phyloP scores from a whole-genome alignment of 2,797 vertebrate species.

The Sitta carolinensis region DNA sequence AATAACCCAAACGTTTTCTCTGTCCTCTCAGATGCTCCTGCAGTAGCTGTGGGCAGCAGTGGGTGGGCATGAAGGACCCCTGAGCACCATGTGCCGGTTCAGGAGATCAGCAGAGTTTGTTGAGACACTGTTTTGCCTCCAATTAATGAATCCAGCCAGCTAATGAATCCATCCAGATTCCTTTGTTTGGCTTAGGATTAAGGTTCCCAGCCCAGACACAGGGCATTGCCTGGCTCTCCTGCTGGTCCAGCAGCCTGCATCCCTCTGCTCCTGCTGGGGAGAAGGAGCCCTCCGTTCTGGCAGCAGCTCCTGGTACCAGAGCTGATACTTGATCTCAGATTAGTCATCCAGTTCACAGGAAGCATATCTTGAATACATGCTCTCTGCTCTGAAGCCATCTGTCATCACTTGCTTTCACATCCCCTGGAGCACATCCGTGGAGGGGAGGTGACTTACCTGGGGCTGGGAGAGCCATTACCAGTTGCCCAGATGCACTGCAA shows the following conservation, averaged over 20 bases:
- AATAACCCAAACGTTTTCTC: not conserved
- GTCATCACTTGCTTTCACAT: constrained; percentile 39
- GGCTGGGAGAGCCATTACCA: rapidly evolving
- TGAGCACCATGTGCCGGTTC: not conserved
- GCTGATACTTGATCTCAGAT: constrained; percentile 47
- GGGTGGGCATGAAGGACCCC: not conserved
- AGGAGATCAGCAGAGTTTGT: not conserved
- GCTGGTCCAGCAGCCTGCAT: not conserved
- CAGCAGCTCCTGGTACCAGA: not conserved
- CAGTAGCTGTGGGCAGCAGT: not conserved
- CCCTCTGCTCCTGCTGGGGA: not conserved
- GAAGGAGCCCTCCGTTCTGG: not conserved
- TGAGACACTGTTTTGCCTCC: not conserved
- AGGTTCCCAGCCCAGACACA: not conserved
- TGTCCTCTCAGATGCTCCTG: not conserved
- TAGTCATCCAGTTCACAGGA: constrained; percentile 37
- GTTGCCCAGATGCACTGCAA: not conserved
- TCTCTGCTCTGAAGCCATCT: constrained; percentile 58
- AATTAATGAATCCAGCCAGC: not conserved
- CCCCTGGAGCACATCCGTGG: not conserved
- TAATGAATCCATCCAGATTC: not conserved
- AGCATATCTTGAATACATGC: constrained; percentile 42
- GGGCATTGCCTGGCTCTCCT: not conserved
- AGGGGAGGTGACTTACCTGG: constrained; percentile 24
- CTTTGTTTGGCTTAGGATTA: not conserved